Base-by-base conservation (phyloP, 2,113 vertebrate genomes). In the Nothobranchius furzeri region DNA sequence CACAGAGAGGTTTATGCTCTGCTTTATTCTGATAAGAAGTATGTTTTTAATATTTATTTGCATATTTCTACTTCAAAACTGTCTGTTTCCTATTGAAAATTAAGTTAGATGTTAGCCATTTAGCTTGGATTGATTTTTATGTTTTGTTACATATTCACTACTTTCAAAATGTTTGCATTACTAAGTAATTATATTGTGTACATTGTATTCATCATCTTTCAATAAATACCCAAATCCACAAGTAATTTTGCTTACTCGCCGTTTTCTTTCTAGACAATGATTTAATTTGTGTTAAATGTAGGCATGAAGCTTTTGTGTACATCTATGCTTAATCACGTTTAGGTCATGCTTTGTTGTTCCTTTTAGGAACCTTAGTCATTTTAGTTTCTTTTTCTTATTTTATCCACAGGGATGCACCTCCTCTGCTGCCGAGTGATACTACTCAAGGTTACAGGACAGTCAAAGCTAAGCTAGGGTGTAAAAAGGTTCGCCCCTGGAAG, bases 11-110 rank as follows among this genome's bases (percentile, higher is more conserved):
- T 99, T 84, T 99, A 99, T 67, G 98, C 98, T 0, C 91, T 99
- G 66, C 95, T 99, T 14, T 99, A 99, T 83, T 98, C 98, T 45
- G 98, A 99, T 89, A 99, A 99, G 91, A 99, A 99, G 98, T 96
- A 96, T 89, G 94, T 62, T 3, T 10, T 54, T 6, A 3, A 30
- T 11, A 1, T 20, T 25, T 43, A 25, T 20, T 17, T 20, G 4
- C 30, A 30, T 30, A 30, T 30, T 30, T 30, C 30, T 30, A 50
- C 6, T 20, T 4, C 48, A 50, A 50, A 20, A 20, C 2, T n/a
- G 47, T 49, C 47, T 7, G 47, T 49, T 17, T 30, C 4, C 30
- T 4, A 30, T 30, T 3, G 30, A 30, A 30, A 30, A 30, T 30
- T 1, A 4, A 20, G 20, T 20, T 20, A 20, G 20, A 20, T 20